Base-by-base conservation (phyloP, 2,113 vertebrate genomes). In the Halichoerus grypus region DNA sequence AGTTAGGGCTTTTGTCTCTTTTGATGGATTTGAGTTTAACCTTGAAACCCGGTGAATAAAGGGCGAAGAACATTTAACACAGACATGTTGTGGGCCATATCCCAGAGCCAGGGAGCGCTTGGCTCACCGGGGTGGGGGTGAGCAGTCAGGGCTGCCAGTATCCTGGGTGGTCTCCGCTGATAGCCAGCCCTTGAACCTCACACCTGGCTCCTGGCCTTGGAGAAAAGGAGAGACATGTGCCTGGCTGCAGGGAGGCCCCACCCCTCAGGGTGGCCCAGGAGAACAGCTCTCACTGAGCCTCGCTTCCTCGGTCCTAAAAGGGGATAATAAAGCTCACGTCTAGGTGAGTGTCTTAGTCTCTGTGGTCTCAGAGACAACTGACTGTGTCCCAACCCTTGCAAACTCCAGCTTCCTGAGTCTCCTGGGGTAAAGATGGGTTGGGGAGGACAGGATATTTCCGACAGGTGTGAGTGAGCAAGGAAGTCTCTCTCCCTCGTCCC, bases 1-100 rank as follows among this genome's bases (percentile, higher is more conserved):
- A 95, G 97, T 98, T 97, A 88, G 97, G 94, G 97, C 97, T 97
- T 98, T 98, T 97, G 98, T 98, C 97, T 98, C 96, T 98, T 89
- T 88, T 67, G 88, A 92, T 0, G 51, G 96, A 67, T 97, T 98
- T 97, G 97, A 98, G 92, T 96, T 91, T 98, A 97, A 98, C 98
- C 98, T 99, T 98, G 98, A 98, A 97, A 94, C 92, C 91, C 71
- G 74, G 57, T 65, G 97, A 94, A 96, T 98, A 96, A 96, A 98
- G 97, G 96, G n/a, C 97, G 88, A 93, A 97, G 87, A 96, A 24
- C 93, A 67, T 95, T 94, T 15, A 19, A 63, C 16, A 26, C 10
- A 51, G 42, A 21, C 59, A 5, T 1, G 13, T 18, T 1, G n/a
- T 12, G 4, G 33, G 8, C 21, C 19, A 0, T 61, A n/a, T 10